Evolutionary conservation across 1,140 invertebrate species (phyloP), one percentile per base, ranked within the genome.

Genomic region (Papilio polytes): DNA sequence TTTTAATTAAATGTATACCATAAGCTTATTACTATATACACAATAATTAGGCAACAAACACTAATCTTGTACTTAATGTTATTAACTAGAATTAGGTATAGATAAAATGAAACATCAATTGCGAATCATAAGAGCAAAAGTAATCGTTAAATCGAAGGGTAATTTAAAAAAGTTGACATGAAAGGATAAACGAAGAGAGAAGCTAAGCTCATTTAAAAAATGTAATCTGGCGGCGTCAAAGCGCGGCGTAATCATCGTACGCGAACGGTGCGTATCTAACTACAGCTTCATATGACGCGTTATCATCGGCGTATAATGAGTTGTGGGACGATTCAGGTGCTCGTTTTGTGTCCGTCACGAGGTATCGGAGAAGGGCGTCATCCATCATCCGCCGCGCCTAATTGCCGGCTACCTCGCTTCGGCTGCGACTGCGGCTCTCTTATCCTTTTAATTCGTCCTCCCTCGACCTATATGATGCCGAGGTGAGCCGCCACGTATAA

Each of bases 251-350:
- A 90, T 90, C 85, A 90, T 88, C 90, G 79, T 80, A 56, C 53
- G 53, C 53, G 53, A 56, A 85, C 83, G 85, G 85, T 87, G 85
- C 87, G 85, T 92, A 92, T 91, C 89, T 90, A 90, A 93, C 86
- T 89, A 91, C 88, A 90, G 90, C 86, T 93, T 92, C 89, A 91
- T 91, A 91, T 83, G 79, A 73, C 81, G 87, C 87, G 88, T 92
- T 94, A 94, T 92, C 91, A 92, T 85, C 88, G 89, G 83, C 91
- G 92, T 94, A 92, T 94, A 94, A 93, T 93, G 91, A 92, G 89
- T 91, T 92, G 88, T 87, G 87, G 85, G 86, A 83, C 82, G 85
- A 82, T 85, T 86, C 81, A 86, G 82, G 85, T 91, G 89, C 79
- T 92, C 91, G 87, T 92, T 92, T 92, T 92, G 88, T 90, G 89